Evolutionary conservation across 2,888 invertebrate genomes (phyloP), one percentile per base, ranked within the genome.

Genomic region (Anarsia innoxiella): DNA sequence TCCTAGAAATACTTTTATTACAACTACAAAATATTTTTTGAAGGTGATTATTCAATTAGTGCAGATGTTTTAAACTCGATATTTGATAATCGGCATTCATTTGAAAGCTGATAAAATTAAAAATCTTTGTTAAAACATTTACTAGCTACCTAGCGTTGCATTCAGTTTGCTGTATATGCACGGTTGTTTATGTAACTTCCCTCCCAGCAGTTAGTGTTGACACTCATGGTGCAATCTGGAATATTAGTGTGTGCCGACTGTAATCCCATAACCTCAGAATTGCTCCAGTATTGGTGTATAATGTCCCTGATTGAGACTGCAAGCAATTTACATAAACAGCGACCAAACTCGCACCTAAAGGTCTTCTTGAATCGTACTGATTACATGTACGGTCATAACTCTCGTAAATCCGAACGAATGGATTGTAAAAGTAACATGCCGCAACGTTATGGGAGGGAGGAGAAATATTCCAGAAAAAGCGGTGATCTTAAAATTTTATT

Each of bases 301-400:
- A 66, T 60, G 57, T 57, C 50, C 40, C 46, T 62, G 57, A 68
- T 66, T 56, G 65, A 58, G 63, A 64, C 57, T 53, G 64, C 56
- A 56, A 51, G 55, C 53, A 51, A 67, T 72, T 69, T 70, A 65
- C 72, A 74, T 73, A 69, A 70, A 66, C 66, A 23, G 31, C 11
- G 31, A 12, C 23, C 10, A 11, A 31, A 12, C 12, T 23, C 31
- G 23, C 16, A 29, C 12, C 27, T n/a, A n/a, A n/a, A n/a, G 19
- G 3, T 5, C 19, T 8, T 19, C 8, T 8, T 8, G 19, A 19
- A 19, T 33, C 6, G 32, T 9, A n/a, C n/a, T n/a, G 26, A 33
- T 26, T 33, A 33, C 33, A 15, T 15, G 15, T 15, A 26, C 26
- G 26, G 2, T 15, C 10, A 14, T 33, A 12, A 33, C 13, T 26